phyloP scores from a whole-genome alignment of 2,113 vertebrate genomes.

The Gallinago paraguaiae region DNA sequence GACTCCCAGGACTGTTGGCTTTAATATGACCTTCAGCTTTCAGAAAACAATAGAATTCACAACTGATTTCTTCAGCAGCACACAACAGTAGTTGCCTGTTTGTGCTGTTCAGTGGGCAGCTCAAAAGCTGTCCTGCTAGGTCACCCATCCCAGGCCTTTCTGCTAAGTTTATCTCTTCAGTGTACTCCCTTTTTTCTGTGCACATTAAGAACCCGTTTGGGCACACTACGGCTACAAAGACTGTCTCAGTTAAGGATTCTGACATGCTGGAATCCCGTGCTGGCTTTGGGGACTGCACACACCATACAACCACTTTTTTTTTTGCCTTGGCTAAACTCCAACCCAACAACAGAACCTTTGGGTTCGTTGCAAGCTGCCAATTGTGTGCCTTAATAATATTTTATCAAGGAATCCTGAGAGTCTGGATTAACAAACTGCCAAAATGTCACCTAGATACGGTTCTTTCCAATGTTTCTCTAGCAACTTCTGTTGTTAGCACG shows the following conservation, averaged over 20 bases:
- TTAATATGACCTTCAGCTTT: neutral
- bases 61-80: neutral
- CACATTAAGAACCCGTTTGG: neutral
- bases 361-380: neutral
- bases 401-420: neutral
- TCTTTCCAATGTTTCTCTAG: neutral
- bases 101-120: neutral
- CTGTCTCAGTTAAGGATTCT: neutral
- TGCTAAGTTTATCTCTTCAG: neutral
- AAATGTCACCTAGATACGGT: neutral
- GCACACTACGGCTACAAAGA: neutral
- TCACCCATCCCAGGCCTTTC: neutral
- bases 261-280: neutral
- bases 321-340: neutral
- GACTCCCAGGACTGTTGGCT: neutral
- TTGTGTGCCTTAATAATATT: neutral
- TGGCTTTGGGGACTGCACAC: neutral
- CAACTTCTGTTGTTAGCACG: neutral
- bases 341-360: neutral
- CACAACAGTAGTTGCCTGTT: neutral
- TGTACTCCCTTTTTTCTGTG: neutral
- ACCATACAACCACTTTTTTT: neutral
- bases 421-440: neutral
- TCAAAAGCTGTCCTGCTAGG: neutral
- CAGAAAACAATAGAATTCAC: neutral